These are phyloP conservation scores for Micromussa lordhowensis DNA, from an alignment of 92 coral and sea anemone species.

Conservation along the genomic window DNA sequence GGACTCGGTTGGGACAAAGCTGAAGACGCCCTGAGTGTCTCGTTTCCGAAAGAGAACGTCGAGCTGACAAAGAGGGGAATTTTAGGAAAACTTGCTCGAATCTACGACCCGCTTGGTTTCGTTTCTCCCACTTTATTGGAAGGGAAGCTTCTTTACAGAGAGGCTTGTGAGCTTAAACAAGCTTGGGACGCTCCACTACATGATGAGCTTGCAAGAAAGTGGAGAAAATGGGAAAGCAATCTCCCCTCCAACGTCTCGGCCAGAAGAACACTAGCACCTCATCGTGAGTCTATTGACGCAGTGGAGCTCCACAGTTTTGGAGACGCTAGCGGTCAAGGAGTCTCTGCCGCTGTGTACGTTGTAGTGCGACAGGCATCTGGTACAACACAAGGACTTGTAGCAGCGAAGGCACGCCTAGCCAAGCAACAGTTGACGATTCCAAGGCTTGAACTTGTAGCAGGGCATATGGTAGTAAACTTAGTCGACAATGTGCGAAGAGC, in stretches of 20 bases:
- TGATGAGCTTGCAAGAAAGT: background rate
- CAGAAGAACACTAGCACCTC: too few species aligned
- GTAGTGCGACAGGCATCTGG: too few species aligned
- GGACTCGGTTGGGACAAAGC: conserved; percentile 53
- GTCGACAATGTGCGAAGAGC: background rate
- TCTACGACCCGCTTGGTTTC: conserved; percentile 61
- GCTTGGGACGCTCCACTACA: background rate
- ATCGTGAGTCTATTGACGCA: too few species aligned
- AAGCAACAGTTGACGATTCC: background rate
- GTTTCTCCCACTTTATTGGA: conserved; percentile 44
- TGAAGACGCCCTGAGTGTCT: conserved; percentile 34
- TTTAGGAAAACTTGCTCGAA: conserved; percentile 41
- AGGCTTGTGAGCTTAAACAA: background rate
- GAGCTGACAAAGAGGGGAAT: conserved; percentile 52
- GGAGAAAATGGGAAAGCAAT: background rate
- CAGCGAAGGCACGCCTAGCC: background rate
- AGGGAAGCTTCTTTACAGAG: background rate
- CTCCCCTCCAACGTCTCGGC: background rate
- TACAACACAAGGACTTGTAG: background rate
- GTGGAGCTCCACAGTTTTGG: too few species aligned
- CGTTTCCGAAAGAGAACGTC: conserved; percentile 37
- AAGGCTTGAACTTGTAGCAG: background rate
- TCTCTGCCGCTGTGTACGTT: too few species aligned
- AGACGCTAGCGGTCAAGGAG: too few species aligned
- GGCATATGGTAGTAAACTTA: background rate